Percentiles rank a stretch among this genome's conserved stretches.
Evolutionary conservation across 2,888 invertebrate genomes (phyloP).

Genomic region (Melinaea marsaeus): DNA sequence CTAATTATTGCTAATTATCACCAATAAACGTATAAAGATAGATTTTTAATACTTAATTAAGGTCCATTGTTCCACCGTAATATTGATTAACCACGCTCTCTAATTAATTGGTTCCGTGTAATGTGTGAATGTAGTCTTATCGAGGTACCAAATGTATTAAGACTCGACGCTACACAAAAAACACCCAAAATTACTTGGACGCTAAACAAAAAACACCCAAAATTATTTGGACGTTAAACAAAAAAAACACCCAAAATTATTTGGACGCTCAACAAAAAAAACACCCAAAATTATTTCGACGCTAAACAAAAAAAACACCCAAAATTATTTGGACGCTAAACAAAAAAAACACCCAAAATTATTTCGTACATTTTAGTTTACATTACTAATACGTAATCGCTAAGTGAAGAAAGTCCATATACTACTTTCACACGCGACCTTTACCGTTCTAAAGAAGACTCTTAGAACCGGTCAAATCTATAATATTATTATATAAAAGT

Average conservation of each 20-base stretch:
- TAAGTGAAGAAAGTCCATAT: slow-evolving; percentile 24
- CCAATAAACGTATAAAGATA: background rate
- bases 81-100: background rate
- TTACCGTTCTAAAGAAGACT: slow-evolving; percentile 5
- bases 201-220: too few relatives aligned
- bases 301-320: too few relatives aligned
- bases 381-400: background rate
- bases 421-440: slow-evolving; percentile 30
- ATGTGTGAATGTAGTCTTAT: slow-evolving; percentile 1
- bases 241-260: too few relatives aligned
- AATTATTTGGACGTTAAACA: too few relatives aligned
- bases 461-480: slow-evolving; percentile 2
- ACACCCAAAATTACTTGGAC: too few relatives aligned
- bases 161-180: too few relatives aligned
- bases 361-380: background rate
- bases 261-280: too few relatives aligned
- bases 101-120: slow-evolving; percentile 5
- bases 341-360: too few relatives aligned
- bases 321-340: too few relatives aligned
- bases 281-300: too few relatives aligned
- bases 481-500: background rate
- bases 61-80: background rate
- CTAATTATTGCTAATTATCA: background rate
- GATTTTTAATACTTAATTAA: background rate
- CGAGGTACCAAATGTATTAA: background rate